Evolutionary conservation across 2,797 vertebrate genomes (phyloP).

Genomic region (Bradypodion pumilum): DNA sequence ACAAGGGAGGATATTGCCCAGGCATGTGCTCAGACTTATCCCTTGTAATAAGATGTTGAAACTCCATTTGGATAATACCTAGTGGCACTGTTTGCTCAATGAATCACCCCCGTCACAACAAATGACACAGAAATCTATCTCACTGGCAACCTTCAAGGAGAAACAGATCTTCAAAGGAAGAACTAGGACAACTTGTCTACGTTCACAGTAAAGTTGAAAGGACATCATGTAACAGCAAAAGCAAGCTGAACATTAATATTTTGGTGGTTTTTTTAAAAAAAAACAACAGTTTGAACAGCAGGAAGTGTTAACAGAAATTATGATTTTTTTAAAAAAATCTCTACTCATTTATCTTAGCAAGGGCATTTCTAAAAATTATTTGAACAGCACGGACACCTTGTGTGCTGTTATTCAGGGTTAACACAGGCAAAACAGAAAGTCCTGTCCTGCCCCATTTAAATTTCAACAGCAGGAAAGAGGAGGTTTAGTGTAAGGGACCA

Average conservation of each 20-base stretch:
- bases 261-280: neutral
- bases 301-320: neutral
- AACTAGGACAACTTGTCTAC: conserved; percentile 42
- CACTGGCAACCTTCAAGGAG: conserved; percentile 37
- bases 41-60: conserved; percentile 18
- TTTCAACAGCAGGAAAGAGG: neutral
- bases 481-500: too few relatives aligned
- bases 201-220: conserved; percentile 24
- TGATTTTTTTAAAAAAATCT: neutral
- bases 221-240: neutral
- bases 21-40: conserved; percentile 7
- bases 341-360: neutral
- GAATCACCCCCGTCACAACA: conserved; percentile 32
- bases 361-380: too few relatives aligned
- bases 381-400: neutral
- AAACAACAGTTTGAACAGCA: neutral
- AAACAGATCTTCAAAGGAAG: conserved; percentile 56
- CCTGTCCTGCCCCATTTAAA: neutral
- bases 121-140: conserved; percentile 32
- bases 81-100: conserved; percentile 17
- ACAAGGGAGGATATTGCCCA: conserved; percentile 1
- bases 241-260: neutral
- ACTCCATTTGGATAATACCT: conserved; percentile 11
- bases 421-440: neutral
- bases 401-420: neutral